Conservation (phyloP, 2,888 invertebrate genomes). For the Stenolophus ochropezus region DNA sequence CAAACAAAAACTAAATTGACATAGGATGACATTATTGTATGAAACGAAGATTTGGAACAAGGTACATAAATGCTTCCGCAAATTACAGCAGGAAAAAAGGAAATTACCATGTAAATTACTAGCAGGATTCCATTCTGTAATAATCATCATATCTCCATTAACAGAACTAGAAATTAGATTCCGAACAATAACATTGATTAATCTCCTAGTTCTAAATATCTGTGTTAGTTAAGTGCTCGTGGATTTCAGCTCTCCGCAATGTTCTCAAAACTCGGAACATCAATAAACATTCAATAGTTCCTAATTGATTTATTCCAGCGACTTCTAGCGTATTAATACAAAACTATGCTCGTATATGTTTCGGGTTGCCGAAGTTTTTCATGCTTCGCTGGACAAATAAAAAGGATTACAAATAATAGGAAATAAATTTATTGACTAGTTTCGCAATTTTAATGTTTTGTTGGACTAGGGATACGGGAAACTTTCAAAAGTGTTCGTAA, state of each 20-base stretch:
- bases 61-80: neutral
- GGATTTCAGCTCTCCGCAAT: neutral
- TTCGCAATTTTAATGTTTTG: neutral
- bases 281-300: slow-evolving; percentile 1
- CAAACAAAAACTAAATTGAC: no score
- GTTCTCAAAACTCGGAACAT: neutral
- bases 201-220: neutral
- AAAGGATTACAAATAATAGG: slow-evolving; percentile 6
- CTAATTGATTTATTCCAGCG: neutral
- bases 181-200: slow-evolving; percentile 22
- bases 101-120: neutral
- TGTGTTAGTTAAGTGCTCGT: neutral
- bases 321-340: neutral
- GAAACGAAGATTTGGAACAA: no score
- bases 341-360: neutral
- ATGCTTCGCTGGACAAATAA: neutral
- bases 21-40: no score
- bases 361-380: neutral
- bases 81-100: neutral
- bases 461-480: neutral
- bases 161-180: neutral
- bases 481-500: neutral
- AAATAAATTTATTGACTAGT: slow-evolving; percentile 7
- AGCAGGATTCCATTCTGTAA: neutral
- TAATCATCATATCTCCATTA: slow-evolving; percentile 2